A percentile compares a stretch with the other conserved stretches of the same genome.
Evolutionary conservation across 2,113 vertebrate species (phyloP).

Genomic region (Rynchops niger): DNA sequence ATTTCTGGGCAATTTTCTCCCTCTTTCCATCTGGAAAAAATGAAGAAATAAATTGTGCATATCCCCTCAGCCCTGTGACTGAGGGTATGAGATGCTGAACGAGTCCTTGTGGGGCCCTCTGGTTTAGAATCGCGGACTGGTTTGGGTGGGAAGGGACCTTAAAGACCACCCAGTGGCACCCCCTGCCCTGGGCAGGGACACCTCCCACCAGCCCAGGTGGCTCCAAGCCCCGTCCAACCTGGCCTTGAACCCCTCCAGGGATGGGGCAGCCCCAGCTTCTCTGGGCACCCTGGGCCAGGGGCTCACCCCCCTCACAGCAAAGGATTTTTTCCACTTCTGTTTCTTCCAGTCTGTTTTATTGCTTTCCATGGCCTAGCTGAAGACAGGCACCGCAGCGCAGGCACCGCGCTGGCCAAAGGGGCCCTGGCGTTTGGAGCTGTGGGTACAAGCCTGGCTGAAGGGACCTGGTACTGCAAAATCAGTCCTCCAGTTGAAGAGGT

Average conservation of each 20-base stretch:
- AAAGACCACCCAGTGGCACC: too few relatives aligned
- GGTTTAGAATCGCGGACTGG: too few relatives aligned
- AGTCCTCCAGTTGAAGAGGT: background rate
- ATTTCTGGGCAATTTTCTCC: background rate
- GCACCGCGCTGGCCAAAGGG: background rate
- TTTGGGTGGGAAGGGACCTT: too few relatives aligned
- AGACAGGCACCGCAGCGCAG: background rate
- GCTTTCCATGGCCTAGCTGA: background rate
- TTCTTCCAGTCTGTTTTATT: background rate
- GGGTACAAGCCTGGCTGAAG: background rate
- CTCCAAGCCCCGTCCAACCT: too few relatives aligned
- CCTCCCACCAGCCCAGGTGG: too few relatives aligned
- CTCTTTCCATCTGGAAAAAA: background rate
- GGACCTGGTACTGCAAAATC: background rate
- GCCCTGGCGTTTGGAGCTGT: background rate
- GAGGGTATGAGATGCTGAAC: background rate
- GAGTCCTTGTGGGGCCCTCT: background rate
- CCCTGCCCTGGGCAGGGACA: too few relatives aligned
- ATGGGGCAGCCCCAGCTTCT: too few relatives aligned
- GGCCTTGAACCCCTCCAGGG: too few relatives aligned
- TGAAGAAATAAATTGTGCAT: background rate
- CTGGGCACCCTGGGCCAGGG: too few relatives aligned
- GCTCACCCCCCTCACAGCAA: too few relatives aligned
- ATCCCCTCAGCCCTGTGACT: background rate
- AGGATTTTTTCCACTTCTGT: background rate